Base-by-base conservation (phyloP, 2,888 invertebrate species). In the Catocala nupta region DNA sequence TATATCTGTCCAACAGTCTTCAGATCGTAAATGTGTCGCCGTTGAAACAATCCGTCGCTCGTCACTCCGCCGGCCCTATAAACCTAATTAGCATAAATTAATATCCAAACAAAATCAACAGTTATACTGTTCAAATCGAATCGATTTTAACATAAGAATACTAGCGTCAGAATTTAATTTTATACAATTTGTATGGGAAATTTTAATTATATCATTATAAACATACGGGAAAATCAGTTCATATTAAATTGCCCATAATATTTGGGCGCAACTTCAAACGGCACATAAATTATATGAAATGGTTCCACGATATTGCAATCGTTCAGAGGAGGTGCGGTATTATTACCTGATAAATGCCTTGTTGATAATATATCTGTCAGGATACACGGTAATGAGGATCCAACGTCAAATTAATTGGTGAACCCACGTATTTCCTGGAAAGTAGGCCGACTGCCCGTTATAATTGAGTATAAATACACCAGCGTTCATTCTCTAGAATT, bases 341-440 rank as follows among this genome's bases (percentile, higher is more conserved):
- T 71, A 81, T 78, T 74, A 76, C 78, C 73, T 75, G 78, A 78
- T 82, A 77, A 85, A 77, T 80, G 67, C 74, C 65, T 76, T 71
- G 73, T 75, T 75, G 73, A 84, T 83, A 81, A 84, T 87, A 87
- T 86, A 87, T 87, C 87, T 84, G 85, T 88, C 89, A 84, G 78
- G 81, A 78, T 68, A 65, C 66, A 65, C 71, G 74, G 74, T 89
- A 89, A 89, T 85, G 84, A 86, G 85, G 73, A 80, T 78, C 75
- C 76, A 74, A 75, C 76, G 71, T 73, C 64, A 76, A 79, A 88
- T 85, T 84, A 85, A 88, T 87, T 84, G 76, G 74, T 49, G 55
- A 55, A 73, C 64, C 59, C 45, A 71, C 68, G 54, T 73, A 78
- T 84, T 80, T 82, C 73, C 70, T 72, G 75, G 75, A 82, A 81